Evolutionary conservation across 1,140 invertebrate genomes (phyloP).

Genomic region (Saccostrea echinata): DNA sequence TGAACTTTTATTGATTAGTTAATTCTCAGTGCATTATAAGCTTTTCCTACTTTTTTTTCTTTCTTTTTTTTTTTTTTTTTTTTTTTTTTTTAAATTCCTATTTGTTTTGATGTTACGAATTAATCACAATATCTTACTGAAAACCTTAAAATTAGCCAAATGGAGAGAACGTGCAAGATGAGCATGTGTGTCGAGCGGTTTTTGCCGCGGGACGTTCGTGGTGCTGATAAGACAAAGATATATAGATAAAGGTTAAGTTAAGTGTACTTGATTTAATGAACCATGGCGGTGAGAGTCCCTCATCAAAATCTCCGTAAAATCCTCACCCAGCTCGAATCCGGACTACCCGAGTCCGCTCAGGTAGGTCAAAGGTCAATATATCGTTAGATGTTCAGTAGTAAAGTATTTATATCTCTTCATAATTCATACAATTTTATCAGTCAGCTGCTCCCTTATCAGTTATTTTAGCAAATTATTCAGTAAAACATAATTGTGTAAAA

Average conservation of each 20-base stretch:
- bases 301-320: background rate
- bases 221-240: background rate
- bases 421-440: background rate
- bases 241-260: background rate
- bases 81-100: too few species aligned
- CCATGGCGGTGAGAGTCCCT: background rate
- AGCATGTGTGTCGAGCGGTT: background rate
- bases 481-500: too few species aligned
- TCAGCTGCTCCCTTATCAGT: background rate
- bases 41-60: too few species aligned
- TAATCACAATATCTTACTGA: too few species aligned
- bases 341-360: background rate
- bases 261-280: background rate
- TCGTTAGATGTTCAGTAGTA: background rate
- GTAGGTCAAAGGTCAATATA: background rate
- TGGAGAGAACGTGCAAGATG: background rate
- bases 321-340: background rate
- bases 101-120: too few species aligned
- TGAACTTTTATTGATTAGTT: too few species aligned
- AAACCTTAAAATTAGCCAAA: too few species aligned
- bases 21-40: too few species aligned
- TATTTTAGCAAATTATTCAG: too few species aligned
- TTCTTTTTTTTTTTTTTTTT: too few species aligned
- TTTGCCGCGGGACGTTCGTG: background rate
- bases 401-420: background rate